These are phyloP conservation scores for Centropyge bicolor DNA, from an alignment of 2,797 vertebrate genomes.

Conservation along the genomic window DNA sequence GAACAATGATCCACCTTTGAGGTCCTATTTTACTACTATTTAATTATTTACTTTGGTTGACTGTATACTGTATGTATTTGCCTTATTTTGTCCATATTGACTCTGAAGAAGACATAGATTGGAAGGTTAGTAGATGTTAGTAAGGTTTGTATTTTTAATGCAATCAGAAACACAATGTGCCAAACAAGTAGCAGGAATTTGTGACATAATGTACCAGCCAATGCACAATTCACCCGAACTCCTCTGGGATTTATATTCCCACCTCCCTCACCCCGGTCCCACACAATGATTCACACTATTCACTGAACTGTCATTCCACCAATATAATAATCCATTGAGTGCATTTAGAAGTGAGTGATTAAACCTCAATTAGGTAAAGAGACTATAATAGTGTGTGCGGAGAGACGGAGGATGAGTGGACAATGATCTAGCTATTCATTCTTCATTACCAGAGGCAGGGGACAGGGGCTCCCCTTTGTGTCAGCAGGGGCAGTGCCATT, in stretches of 20 bases:
- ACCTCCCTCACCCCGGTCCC: conserved; percentile 27
- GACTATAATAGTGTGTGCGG: conserved; percentile 26
- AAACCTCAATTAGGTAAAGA: conserved; percentile 55
- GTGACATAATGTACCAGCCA: conserved; percentile 7
- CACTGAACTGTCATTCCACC: conserved; percentile 42
- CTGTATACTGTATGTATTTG: not conserved
- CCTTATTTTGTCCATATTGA: not conserved
- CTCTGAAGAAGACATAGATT: not conserved
- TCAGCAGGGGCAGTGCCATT: conserved; percentile 71
- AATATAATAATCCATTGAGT: conserved; percentile 58
- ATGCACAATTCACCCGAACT: conserved; percentile 4
- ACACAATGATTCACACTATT: conserved; percentile 47
- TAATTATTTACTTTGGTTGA: not conserved
- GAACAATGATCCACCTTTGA: not conserved
- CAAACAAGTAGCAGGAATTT: not conserved
- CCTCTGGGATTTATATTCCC: conserved; percentile 22
- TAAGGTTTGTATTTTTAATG: conserved; percentile 3
- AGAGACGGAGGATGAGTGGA: conserved; percentile 56
- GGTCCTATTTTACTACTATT: conserved; percentile 14
- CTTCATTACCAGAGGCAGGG: conserved; percentile 66
- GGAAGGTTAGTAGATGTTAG: not conserved
- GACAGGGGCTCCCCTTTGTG: conserved; percentile 69
- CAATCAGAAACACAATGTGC: not conserved
- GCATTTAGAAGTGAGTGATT: conserved; percentile 57
- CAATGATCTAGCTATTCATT: conserved; percentile 77